Base-by-base conservation (phyloP, 1,140 invertebrate genomes). In the Philaenus spumarius region DNA sequence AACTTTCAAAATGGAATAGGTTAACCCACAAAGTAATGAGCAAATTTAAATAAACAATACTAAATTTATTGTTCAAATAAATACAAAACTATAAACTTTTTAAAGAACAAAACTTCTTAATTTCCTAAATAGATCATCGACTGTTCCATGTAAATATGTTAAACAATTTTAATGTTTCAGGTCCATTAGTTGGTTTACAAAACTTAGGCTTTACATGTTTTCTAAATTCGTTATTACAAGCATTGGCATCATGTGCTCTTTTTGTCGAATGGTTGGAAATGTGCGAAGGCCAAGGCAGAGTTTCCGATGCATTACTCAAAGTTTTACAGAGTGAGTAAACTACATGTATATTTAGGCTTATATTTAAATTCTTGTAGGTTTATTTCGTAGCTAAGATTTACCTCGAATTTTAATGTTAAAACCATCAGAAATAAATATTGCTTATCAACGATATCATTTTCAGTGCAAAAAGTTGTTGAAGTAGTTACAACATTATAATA, bases 201-300 rank as follows among this genome's bases (percentile, higher is more conserved):
- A 94, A 94, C 77, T 79, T 92, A 58, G 90, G 90, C 35, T 83
- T 86, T 58, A 91, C 90, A 11, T 94, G 91, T 69, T 93, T 93
- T 71, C 72, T 94, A 7, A 93, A 93, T 75, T 89, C 89, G 1
- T 72, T 94, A 20, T 72, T 94, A 12, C 91, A 94, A 75, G 85
- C 89, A 7, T 69, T 93, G 23, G 87, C 89, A 24, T 83, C 90
- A 12, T 93, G 85, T 69, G 84, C 89, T 57, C 81, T 80, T 46
- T 89, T 95, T 68, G 80, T 87, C 26, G 77, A 79, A 7, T 95
- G 92, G 91, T 72, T 95, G n/a, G 77, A 80, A 62, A 78, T 79
- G 57, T 82, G 84, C 51, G 77, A 78, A 37, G 73, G 74, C 26
- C 42, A 60, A 48, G 59, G 59, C 1, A 19, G 22, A 22, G 59